Base-by-base conservation (phyloP, 2,888 invertebrate species). In the Pantelozetes paolii region DNA sequence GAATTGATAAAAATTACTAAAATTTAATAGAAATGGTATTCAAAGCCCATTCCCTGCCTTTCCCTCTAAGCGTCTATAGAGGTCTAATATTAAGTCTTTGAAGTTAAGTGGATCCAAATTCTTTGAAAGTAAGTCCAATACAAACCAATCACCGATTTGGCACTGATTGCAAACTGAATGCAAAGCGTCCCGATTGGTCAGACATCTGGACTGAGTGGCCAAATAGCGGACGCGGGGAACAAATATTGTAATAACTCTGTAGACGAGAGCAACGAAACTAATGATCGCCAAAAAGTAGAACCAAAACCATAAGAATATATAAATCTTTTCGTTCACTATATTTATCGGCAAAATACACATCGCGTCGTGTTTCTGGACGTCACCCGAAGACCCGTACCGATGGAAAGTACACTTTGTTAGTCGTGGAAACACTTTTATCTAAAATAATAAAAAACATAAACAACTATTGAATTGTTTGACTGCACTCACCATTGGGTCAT, bases 31-130 rank as follows among this genome's bases (percentile, higher is more conserved):
- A n/a, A n/a, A n/a, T n/a, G n/a, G n/a, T n/a, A n/a, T n/a, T n/a
- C n/a, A n/a, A n/a, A n/a, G n/a, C n/a, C n/a, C n/a, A n/a, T n/a
- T n/a, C n/a, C n/a, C 40, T 36, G 72, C 73, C 5, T 74, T 48
- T 57, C 50, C 8, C 13, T 42, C 50, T 28, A 77, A 45, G 77
- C 88, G 88, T 82, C 89, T 89, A 13, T 88, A 87, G 75, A 90
- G 83, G 79, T 89, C 89, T 28, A 86, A 85, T 78, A 89, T 85
- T 45, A 90, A 85, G 79, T 88, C 91, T 83, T 88, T 88, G 83
- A 89, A 94, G 81, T 93, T 88, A 74, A 90, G 85, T 1, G 92
- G 90, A 82, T 94, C 94, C 85, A 94, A 89, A 82, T 94, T 94
- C 72, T 89, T 86, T 26, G 76, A 76, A 11, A 79, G 71, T 57